Percentiles rank a stretch among this genome's conserved stretches.
Conservation (phyloP, 2,888 invertebrate genomes). For the Nemurella pictetii region DNA sequence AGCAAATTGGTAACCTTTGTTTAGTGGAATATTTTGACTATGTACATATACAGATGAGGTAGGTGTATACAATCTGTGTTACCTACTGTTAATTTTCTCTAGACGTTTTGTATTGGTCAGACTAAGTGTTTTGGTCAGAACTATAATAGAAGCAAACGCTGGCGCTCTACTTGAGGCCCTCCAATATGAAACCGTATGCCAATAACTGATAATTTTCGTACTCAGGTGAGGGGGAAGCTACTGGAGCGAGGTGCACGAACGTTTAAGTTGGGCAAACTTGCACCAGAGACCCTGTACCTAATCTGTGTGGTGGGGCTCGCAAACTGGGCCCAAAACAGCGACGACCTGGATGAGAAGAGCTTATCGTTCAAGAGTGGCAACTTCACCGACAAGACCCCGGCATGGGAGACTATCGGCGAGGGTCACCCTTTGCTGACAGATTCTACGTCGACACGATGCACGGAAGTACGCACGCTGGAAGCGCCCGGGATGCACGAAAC, state of each 20-base stretch:
- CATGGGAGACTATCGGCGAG: constrained; percentile 21
- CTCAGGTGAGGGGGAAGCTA: constrained; percentile 74
- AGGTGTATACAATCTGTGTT: no score
- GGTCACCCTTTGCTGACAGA: constrained; percentile 59
- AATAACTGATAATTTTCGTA: not conserved
- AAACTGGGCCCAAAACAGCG: constrained; percentile 60
- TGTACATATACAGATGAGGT: no score
- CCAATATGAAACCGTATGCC: not conserved
- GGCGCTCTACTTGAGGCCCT: no score
- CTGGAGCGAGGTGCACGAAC: constrained; percentile 74
- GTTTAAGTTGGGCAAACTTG: constrained; percentile 72
- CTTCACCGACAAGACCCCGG: not conserved
- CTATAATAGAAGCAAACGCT: no score
- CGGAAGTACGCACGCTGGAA: constrained; percentile 74
- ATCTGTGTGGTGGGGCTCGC: constrained; percentile 88
- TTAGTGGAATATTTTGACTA: no score
- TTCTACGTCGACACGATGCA: constrained; percentile 74
- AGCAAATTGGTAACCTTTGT: no score
- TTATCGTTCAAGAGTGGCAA: not conserved
- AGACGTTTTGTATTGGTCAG: no score
- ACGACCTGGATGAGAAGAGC: constrained; percentile 16
- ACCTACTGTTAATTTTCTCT: no score
- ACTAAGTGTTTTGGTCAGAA: no score
- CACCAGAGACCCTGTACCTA: constrained; percentile 78
- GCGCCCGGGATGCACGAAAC: constrained; percentile 54